Conservation (phyloP, 2,113 vertebrate species). For the Rhagologus leucostigma region DNA sequence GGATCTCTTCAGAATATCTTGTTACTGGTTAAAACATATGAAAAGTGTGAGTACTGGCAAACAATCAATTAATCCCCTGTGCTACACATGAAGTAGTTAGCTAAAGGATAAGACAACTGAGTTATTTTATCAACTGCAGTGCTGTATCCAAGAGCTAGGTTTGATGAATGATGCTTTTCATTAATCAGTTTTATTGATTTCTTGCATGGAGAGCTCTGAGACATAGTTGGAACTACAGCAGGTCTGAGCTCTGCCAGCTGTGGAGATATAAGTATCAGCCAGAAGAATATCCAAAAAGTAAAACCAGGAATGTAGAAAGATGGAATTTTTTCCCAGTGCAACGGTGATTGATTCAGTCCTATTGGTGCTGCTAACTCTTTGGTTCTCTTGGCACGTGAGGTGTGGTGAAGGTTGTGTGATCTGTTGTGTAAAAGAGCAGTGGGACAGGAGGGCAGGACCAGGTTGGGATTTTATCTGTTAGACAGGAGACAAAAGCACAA, state of each 20-base stretch:
- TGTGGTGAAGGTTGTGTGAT: neutral
- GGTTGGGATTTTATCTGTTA: neutral
- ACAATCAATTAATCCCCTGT: neutral
- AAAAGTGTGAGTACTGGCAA: neutral
- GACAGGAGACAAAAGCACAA: neutral
- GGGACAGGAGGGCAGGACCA: neutral
- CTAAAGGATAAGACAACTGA: neutral
- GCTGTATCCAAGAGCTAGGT: neutral
- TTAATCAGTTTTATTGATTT: constrained; percentile 54
- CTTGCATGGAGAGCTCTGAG: neutral
- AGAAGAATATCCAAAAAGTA: constrained; percentile 19
- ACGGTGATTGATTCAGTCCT: neutral
- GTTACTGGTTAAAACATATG: neutral
- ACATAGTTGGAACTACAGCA: neutral
- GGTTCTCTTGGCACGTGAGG: neutral
- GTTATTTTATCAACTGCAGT: neutral
- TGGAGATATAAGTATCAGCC: neutral
- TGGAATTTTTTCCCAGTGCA: neutral
- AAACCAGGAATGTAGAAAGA: neutral
- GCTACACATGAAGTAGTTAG: neutral
- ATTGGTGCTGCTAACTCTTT: neutral
- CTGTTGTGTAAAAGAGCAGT: neutral
- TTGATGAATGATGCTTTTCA: constrained; percentile 18
- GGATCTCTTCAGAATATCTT: neutral
- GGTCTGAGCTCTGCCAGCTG: neutral